Evolutionary conservation across 2,113 vertebrate species (phyloP), one percentile per base, ranked within the genome.

Genomic region (Seriola aureovittata): DNA sequence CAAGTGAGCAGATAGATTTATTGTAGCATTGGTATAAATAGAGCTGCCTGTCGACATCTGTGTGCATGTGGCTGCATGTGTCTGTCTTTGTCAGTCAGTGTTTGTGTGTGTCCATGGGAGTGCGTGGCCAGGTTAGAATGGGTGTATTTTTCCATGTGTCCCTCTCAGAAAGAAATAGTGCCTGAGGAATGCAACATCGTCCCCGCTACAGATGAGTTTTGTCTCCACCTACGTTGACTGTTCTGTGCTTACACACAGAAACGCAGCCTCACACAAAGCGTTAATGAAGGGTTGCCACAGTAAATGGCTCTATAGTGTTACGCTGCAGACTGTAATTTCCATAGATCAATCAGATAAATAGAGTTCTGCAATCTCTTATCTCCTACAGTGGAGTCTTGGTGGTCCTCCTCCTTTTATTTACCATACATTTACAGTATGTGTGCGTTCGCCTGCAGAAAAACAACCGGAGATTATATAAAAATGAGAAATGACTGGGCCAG

Each of bases 1-100:
- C 91, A 91, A 82, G 75, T 67, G 86, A 88, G 86, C 66, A 83
- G 86, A 90, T 89, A 91, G 90, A 93, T 92, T 93, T 92, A 93
- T 90, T 90, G 78, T 77, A 89, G 80, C 81, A 65, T 72, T 88
- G 85, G 75, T 89, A 91, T 94, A 94, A 92, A 93, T 90, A 85
- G 71, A 89, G 86, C 85, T 77, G 84, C 67, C 75, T 88, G 80
- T 87, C 78, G 82, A 90, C 90, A 88, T 91, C 87, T 91, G 87
- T 86, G 87, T 85, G 77, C 89, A 87, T 90, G 89, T 88, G 89
- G 75, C 82, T 87, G 91, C 86, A 86, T 85, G 85, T 84, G 89
- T 78, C 80, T 86, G 85, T 86, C 82, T 91, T 67, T 75, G 71
- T 86, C 73, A 82, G 70, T 85, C 74, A 58, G 50, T 60, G 64